phyloP scores from a whole-genome alignment of 2,113 vertebrate species.

The Nibea albiflora region DNA sequence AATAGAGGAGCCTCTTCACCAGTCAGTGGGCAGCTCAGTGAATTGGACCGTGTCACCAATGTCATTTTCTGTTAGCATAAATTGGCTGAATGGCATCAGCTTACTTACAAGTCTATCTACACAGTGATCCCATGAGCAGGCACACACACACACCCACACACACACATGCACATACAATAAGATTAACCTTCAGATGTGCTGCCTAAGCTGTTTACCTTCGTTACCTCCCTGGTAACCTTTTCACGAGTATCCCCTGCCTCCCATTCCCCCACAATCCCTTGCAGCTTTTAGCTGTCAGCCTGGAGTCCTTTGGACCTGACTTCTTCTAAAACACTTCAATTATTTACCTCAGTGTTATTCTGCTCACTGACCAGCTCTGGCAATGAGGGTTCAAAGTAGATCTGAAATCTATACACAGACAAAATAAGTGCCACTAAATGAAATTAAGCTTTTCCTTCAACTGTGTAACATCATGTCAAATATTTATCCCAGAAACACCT shows the following conservation, averaged over 20 bases:
- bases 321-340: neutral
- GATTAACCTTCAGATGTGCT: constrained; percentile 62
- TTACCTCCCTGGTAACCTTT: constrained; percentile 57
- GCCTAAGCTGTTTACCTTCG: constrained; percentile 45
- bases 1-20: constrained; percentile 31
- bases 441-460: neutral
- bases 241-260: constrained; percentile 7
- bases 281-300: constrained; percentile 22
- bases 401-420: neutral
- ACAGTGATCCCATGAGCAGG: constrained; percentile 20
- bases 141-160: neutral
- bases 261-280: constrained; percentile 22
- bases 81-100: constrained; percentile 49
- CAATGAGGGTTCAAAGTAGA: neutral
- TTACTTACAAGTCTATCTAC: constrained; percentile 50
- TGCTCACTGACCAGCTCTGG: neutral
- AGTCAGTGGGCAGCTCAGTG: constrained; percentile 33
- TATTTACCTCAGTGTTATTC: constrained; percentile 21
- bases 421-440: neutral
- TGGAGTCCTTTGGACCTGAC: neutral
- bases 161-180: constrained; percentile 1
- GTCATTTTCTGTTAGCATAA: constrained; percentile 62
- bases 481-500: neutral
- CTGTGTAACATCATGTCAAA: neutral
- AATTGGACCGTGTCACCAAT: constrained; percentile 61